phyloP scores from a whole-genome alignment of 2,888 invertebrate species.

The Crioceris asparagi region DNA sequence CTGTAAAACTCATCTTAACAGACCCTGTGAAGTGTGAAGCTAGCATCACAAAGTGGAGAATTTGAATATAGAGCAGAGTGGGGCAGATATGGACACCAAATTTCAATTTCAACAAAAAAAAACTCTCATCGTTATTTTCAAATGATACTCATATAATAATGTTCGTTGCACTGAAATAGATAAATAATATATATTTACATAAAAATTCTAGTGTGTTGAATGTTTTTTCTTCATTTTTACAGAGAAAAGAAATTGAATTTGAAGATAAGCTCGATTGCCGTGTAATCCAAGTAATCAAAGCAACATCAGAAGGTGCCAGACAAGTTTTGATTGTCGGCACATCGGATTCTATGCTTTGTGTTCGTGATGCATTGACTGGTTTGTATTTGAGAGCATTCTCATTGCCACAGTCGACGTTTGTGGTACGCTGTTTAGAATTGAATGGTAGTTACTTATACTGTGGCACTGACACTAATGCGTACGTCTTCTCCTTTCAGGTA shows the following conservation, averaged over 20 bases:
- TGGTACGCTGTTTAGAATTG: too few relatives aligned
- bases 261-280: constrained; percentile 45
- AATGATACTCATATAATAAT: background rate
- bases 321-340: constrained; percentile 60
- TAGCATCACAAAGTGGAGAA: too few relatives aligned
- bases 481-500: constrained; percentile 66
- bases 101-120: too few relatives aligned
- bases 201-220: too few relatives aligned
- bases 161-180: background rate
- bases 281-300: constrained; percentile 57
- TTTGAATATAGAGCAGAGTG: too few relatives aligned
- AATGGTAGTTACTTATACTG: constrained; percentile 62
- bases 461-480: constrained; percentile 62
- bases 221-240: too few relatives aligned
- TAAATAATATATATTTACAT: background rate
- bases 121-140: too few relatives aligned
- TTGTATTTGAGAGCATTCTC: constrained; percentile 56
- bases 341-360: constrained; percentile 55
- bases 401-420: too few relatives aligned
- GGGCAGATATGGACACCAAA: too few relatives aligned
- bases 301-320: constrained; percentile 62
- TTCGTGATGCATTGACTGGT: constrained; percentile 63
- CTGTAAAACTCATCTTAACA: too few relatives aligned
- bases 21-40: too few relatives aligned
- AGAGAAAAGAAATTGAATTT: constrained; percentile 27